Conservation (phyloP, 2,888 invertebrate genomes). For the Junonia oenone region DNA sequence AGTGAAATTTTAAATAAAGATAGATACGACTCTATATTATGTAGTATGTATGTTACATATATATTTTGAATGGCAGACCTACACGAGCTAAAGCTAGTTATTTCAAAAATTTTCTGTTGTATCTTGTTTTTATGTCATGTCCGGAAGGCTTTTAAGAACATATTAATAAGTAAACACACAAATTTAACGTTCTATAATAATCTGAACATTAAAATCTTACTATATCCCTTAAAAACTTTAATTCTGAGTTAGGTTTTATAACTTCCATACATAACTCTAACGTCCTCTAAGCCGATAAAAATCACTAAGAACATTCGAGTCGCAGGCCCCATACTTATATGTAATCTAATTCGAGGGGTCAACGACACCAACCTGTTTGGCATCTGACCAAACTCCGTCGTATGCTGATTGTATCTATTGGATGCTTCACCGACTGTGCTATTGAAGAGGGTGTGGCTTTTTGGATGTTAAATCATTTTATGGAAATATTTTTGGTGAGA, state of each 20-base stretch:
- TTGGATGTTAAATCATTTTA: background rate
- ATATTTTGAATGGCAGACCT: too few species aligned
- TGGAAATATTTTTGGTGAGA: background rate
- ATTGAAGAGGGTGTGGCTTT: constrained; percentile 7
- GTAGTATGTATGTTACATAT: too few species aligned
- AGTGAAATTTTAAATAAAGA: too few species aligned
- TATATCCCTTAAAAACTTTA: background rate
- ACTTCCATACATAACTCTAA: constrained; percentile 2
- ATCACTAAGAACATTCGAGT: constrained; percentile 31
- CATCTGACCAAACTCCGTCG: constrained; percentile 35
- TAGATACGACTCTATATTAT: too few species aligned
- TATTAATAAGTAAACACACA: too few species aligned
- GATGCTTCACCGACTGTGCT: background rate
- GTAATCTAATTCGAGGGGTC: constrained; percentile 37
- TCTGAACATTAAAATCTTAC: too few species aligned
- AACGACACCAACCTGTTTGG: constrained; percentile 38
- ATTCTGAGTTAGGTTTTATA: background rate
- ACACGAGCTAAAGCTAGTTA: too few species aligned
- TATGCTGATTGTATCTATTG: constrained; percentile 26
- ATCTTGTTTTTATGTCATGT: too few species aligned
- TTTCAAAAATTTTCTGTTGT: too few species aligned
- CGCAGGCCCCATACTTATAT: constrained; percentile 30
- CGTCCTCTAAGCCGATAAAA: constrained; percentile 24
- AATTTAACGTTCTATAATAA: too few species aligned
- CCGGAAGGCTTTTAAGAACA: too few species aligned